A percentile compares a stretch with the other conserved stretches of the same genome.
Evolutionary conservation across 2,113 vertebrate species (phyloP).

Genomic region (Barbus barbus): DNA sequence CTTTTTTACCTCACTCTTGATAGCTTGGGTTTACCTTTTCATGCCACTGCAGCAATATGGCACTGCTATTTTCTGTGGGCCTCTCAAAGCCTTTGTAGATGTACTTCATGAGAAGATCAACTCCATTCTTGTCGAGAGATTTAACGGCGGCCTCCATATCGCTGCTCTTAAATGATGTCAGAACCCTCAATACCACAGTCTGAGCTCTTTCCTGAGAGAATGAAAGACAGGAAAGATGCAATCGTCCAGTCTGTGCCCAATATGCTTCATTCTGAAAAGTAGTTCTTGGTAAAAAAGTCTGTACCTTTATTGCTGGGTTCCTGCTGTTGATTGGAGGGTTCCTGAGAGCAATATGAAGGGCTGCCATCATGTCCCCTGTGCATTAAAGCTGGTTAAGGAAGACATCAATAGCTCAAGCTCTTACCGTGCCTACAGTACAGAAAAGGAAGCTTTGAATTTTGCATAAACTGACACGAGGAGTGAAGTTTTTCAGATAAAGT

Average conservation of each 20-base stretch:
- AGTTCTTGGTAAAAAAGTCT: neutral
- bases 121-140: conserved; percentile 82
- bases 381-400: conserved; percentile 76
- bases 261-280: neutral
- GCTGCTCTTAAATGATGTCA: conserved; percentile 84
- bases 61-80: conserved; percentile 88
- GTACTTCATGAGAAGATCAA: conserved; percentile 91
- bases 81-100: conserved; percentile 91
- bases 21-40: conserved; percentile 76
- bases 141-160: conserved; percentile 86
- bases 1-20: neutral
- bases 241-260: no score
- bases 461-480: neutral
- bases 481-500: neutral
- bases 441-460: neutral
- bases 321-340: conserved; percentile 76
- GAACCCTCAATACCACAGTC: conserved; percentile 82
- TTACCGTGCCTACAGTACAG: neutral
- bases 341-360: conserved; percentile 79
- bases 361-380: conserved; percentile 85
- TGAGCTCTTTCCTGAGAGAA: conserved; percentile 81
- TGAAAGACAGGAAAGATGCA: neutral
- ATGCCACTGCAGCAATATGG: conserved; percentile 88
- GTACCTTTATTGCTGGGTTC: conserved; percentile 82
- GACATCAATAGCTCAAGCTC: neutral